These are phyloP conservation scores for Bombyx mori DNA, from an alignment of 1,140 invertebrate genomes.

Conservation along the genomic window DNA sequence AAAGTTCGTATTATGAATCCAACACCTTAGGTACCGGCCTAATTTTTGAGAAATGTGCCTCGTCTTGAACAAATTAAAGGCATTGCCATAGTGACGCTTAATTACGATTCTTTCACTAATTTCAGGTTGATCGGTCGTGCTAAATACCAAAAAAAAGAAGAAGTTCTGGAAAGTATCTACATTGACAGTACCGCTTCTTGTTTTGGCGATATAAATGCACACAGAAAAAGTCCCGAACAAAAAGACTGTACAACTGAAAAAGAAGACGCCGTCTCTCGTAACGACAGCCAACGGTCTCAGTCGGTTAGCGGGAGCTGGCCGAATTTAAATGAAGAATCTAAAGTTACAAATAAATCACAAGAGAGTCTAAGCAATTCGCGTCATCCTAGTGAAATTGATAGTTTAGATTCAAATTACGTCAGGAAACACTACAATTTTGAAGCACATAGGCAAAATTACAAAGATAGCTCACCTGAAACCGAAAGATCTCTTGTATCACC, in stretches of 20 bases:
- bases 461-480: constrained; percentile 64
- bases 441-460: constrained; percentile 55
- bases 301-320: constrained; percentile 61
- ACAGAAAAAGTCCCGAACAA: constrained; percentile 39
- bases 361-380: constrained; percentile 62
- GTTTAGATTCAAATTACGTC: constrained; percentile 77
- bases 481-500: constrained; percentile 41
- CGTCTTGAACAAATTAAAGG: neutral
- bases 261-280: constrained; percentile 40
- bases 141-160: constrained; percentile 69
- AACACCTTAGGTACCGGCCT: too few relatives aligned
- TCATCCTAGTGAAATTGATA: constrained; percentile 74
- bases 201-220: constrained; percentile 64
- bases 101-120: constrained; percentile 8
- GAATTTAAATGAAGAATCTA: constrained; percentile 57
- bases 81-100: too few relatives aligned
- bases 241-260: constrained; percentile 38
- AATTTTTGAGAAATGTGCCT: neutral
- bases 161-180: constrained; percentile 67
- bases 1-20: too few relatives aligned
- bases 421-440: constrained; percentile 72
- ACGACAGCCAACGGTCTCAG: constrained; percentile 46
- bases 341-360: constrained; percentile 56
- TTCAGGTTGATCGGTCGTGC: constrained; percentile 63
- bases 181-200: constrained; percentile 67